Conservation (phyloP, 2,113 vertebrate genomes). For the Trematomus loennbergii region DNA sequence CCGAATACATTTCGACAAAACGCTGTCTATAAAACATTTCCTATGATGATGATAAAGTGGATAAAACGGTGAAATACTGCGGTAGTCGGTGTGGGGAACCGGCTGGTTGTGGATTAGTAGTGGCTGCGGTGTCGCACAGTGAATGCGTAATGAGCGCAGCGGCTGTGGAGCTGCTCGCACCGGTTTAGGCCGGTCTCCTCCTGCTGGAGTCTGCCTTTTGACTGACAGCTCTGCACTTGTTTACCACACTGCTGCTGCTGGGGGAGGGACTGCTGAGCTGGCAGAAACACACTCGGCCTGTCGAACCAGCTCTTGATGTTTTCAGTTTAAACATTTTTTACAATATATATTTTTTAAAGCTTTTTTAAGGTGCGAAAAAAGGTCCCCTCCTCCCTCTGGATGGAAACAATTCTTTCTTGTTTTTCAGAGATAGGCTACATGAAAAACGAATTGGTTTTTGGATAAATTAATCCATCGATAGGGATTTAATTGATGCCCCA, state of each 20-base stretch:
- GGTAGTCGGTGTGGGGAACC: neutral
- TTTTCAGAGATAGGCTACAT: neutral
- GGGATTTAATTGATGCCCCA: neutral
- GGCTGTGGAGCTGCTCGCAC: conserved; percentile 91
- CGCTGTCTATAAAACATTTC: too few species aligned
- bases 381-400: neutral
- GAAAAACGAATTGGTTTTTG: neutral
- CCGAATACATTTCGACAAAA: neutral
- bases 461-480: neutral
- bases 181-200: conserved; percentile 99
- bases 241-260: conserved; percentile 85
- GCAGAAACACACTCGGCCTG: conserved; percentile 75
- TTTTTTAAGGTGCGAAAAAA: too few species aligned
- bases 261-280: conserved; percentile 91
- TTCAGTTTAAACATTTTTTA: neutral
- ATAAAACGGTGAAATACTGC: neutral
- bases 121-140: conserved; percentile 74
- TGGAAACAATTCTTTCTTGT: neutral
- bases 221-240: conserved; percentile 97
- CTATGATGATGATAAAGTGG: neutral
- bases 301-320: conserved; percentile 15
- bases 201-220: conserved; percentile 91
- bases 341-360: too few species aligned
- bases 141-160: conserved; percentile 86
- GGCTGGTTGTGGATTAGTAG: conserved; percentile 11